These are phyloP conservation scores for Priocnemis perturbator DNA, from an alignment of 2,888 invertebrate species.

Conservation along the genomic window DNA sequence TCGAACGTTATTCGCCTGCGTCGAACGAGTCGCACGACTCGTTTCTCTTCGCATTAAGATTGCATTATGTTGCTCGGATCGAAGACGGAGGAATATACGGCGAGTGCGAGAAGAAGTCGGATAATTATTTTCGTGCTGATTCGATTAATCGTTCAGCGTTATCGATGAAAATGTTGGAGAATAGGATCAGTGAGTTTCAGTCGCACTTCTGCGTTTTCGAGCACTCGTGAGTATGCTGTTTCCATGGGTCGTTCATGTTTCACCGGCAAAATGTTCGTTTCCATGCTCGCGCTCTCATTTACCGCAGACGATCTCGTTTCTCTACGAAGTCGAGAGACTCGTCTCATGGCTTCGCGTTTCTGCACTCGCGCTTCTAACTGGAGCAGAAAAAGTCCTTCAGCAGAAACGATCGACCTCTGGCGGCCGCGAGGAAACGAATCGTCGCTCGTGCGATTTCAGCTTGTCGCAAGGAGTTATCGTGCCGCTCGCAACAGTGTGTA, in stretches of 20 bases:
- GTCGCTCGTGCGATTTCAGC: too few species aligned
- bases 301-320: not conserved
- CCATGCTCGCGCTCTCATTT: not conserved
- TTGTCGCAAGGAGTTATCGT: too few species aligned
- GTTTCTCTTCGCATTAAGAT: not conserved
- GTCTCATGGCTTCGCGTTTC: not conserved
- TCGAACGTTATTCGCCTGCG: constrained; percentile 6
- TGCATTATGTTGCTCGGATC: too few species aligned
- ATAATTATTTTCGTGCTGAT: too few species aligned
- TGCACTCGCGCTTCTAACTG: not conserved
- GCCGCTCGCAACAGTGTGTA: too few species aligned
- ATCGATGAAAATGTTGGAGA: too few species aligned
- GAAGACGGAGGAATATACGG: too few species aligned
- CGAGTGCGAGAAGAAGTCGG: too few species aligned
- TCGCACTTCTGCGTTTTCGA: not conserved
- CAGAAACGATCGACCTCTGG: too few species aligned
- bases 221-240: not conserved
- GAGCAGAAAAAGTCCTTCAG: not conserved
- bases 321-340: not conserved
- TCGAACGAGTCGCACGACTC: constrained; percentile 16
- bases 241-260: not conserved
- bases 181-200: not conserved
- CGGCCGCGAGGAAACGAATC: too few species aligned
- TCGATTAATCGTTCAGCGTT: too few species aligned
- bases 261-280: not conserved